Conservation (phyloP, 2,888 invertebrate genomes). For the Saturnia japonica region DNA sequence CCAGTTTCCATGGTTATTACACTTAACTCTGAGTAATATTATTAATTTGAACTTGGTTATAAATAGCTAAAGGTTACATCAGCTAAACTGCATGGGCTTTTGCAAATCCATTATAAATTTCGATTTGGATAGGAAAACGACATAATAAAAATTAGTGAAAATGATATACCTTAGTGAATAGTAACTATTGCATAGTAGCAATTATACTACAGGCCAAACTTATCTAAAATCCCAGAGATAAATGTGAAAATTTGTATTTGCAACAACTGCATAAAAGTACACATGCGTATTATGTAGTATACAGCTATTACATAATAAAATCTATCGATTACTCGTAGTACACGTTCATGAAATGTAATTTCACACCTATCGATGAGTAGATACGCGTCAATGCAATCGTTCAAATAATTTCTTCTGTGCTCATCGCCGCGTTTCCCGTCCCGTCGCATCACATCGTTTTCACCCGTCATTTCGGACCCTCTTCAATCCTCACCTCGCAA, state of each 20-base stretch:
- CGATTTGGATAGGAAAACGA: no score
- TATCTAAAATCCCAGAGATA: background rate
- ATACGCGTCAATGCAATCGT: constrained; percentile 43
- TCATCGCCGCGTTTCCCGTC: constrained; percentile 38
- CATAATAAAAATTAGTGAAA: no score
- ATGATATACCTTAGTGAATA: no score
- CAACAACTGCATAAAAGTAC: background rate
- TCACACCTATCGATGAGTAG: constrained; percentile 8
- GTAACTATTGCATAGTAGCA: no score
- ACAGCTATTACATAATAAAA: no score
- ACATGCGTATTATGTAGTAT: background rate
- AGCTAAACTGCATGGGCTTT: no score
- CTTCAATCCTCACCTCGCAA: constrained; percentile 75
- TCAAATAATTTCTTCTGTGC: constrained; percentile 49
- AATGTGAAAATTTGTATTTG: background rate
- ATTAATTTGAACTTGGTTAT: no score
- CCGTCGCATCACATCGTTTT: constrained; percentile 43
- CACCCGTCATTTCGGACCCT: constrained; percentile 72
- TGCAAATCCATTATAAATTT: no score
- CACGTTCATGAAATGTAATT: constrained; percentile 4
- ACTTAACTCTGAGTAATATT: no score
- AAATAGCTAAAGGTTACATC: no score
- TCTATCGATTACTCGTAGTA: background rate
- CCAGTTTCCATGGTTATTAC: no score
- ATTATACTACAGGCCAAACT: constrained; percentile 14